Evolutionary conservation across 2,888 invertebrate genomes (phyloP), one percentile per base, ranked within the genome.

Genomic region (Atherix ibis): DNA sequence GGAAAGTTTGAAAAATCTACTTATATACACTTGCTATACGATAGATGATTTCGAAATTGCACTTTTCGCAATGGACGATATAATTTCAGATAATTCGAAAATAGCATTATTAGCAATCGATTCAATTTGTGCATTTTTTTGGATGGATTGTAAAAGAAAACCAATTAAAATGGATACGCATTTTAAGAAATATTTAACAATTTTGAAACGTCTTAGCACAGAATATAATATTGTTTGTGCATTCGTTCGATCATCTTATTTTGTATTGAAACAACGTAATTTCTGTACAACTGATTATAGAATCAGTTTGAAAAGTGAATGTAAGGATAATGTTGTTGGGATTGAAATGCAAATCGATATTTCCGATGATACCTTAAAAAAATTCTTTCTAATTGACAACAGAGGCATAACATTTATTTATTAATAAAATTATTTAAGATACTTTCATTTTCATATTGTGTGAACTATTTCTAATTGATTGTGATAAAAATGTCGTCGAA

Each of bases 91-190:
- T 3, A 53, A 67, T 40, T 41, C 50, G 3, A 55, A 54, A 38
- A 53, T 66, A 5, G 55, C 61, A 13, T 43, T 70, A 2, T 37
- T 70, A 18, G 56, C 63, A 5, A 44, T 70, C 6, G 69, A 70
- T 39, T 62, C 64, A 40, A 52, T 68, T 19, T 54, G 60, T n/a
- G 57, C 65, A 1, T 65, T 61, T 48, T 70, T 67, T 46, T 70
- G 69, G 50, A 32, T 46, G 8, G 50, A 52, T 29, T 43, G 41
- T 2, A 38, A 45, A 5, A 35, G 41, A 5, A 44, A 40, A 14
- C 33, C 41, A 2, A 28, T 48, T 2, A 42, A 46, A 14, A 50
- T 48, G 46, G 37, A 40, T 8, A 47, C 44, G 2, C 48, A 53
- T 31, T 50, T 48, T 17, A 41, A 40, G 12, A 48, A 42, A 27